Percentiles rank a stretch among this genome's conserved stretches.
These are phyloP conservation scores for Trididemnum miniatum DNA, from an alignment of 23 tunicate species.

Conservation along the genomic window DNA sequence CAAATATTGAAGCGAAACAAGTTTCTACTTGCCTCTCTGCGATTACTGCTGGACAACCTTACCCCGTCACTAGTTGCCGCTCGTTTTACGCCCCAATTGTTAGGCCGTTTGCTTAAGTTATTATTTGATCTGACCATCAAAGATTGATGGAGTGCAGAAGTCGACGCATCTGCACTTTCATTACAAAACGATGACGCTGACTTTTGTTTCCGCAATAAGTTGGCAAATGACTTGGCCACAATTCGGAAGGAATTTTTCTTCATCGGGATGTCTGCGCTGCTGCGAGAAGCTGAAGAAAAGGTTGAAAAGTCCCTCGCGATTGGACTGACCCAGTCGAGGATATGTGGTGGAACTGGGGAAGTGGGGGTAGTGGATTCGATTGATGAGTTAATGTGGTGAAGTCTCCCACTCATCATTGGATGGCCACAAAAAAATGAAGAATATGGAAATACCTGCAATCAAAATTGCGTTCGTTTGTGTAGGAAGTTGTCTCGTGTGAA, in stretches of 20 bases:
- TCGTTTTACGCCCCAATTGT: neutral
- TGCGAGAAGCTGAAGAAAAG: neutral
- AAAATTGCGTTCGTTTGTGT: too few relatives aligned
- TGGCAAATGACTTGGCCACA: neutral
- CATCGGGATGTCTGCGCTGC: neutral
- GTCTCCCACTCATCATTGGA: neutral
- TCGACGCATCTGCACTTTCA: neutral
- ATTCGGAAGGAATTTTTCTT: neutral
- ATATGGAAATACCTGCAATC: constrained; percentile 3
- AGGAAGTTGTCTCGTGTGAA: too few relatives aligned
- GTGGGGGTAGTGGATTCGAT: neutral
- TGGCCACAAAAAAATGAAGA: neutral
- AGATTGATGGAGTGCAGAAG: neutral
- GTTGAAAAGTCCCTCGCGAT: neutral
- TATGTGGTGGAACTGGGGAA: constrained; percentile 2
- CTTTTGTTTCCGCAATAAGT: neutral
- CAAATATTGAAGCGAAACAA: neutral
- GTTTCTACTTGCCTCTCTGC: neutral
- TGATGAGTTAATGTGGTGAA: constrained; percentile 1
- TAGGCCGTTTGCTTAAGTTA: neutral
- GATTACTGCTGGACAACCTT: neutral
- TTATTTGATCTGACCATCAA: neutral
- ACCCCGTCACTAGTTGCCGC: neutral
- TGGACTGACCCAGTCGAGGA: constrained; percentile 3
- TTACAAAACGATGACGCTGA: neutral